A percentile compares a stretch with the other conserved stretches of the same genome.
Conservation (phyloP, 2,113 vertebrate species). For the Heterotilapia buettikoferi region DNA sequence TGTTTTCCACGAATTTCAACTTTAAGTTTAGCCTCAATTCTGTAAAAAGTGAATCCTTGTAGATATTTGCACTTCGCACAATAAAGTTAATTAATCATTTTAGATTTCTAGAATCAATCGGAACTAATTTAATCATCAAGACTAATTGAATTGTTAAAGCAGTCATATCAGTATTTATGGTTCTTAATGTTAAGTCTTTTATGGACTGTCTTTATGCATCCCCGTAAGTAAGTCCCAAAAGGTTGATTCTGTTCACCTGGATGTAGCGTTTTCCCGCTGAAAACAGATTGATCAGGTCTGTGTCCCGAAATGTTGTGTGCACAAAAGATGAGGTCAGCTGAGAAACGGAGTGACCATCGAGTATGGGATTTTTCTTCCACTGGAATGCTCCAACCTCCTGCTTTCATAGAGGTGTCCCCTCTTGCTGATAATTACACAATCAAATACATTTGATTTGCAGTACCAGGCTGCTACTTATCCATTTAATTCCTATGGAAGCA, state of each 20-base stretch:
- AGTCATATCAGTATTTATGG: not conserved
- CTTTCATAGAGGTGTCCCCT: not conserved
- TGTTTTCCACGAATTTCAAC: not conserved
- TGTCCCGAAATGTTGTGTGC: rapidly evolving
- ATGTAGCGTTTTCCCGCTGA: not conserved
- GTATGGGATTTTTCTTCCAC: not conserved
- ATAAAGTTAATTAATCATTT: not conserved
- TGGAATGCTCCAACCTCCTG: not conserved
- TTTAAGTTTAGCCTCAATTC: not conserved
- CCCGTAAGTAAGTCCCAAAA: not conserved
- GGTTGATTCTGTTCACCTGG: not conserved
- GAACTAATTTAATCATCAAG: not conserved
- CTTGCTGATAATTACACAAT: not conserved
- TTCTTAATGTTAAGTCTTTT: not conserved
- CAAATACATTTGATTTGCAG: not conserved
- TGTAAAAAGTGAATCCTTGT: not conserved
- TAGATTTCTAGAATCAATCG: not conserved
- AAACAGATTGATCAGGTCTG: not conserved
- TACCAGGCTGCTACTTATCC: not conserved
- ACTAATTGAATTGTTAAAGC: rapidly evolving
- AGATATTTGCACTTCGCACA: not conserved
- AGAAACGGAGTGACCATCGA: not conserved
- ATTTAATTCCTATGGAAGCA: not conserved
- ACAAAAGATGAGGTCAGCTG: not conserved
- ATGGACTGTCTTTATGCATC: not conserved